These are phyloP conservation scores for Rhamphomyia laevipes DNA, from an alignment of 2,888 invertebrate species.

Conservation along the genomic window DNA sequence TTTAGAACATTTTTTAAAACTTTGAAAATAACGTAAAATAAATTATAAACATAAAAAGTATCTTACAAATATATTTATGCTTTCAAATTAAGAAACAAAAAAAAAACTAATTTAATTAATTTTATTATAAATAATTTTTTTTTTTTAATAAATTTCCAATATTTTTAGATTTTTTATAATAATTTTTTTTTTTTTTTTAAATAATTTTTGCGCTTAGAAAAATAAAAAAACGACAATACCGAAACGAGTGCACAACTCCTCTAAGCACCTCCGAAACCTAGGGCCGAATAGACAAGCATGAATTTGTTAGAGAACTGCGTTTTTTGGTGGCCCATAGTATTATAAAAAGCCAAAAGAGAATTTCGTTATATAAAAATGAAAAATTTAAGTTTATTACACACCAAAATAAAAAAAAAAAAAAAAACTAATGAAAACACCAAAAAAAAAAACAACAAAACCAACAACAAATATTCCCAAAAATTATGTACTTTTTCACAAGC, in stretches of 20 bases:
- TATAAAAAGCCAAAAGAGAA: conserved; percentile 16
- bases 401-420: too few relatives aligned
- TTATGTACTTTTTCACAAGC: conserved; percentile 3
- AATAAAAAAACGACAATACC: conserved; percentile 24
- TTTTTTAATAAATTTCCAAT: conserved; percentile 2
- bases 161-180: conserved; percentile 8
- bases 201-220: conserved; percentile 14
- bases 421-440: too few relatives aligned
- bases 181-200: conserved; percentile 14
- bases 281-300: conserved; percentile 39
- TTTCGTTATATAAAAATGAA: conserved; percentile 10
- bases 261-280: conserved; percentile 40
- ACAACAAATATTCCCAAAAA: too few relatives aligned
- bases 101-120: too few relatives aligned
- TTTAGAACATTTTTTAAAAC: too few relatives aligned
- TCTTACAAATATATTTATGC: too few relatives aligned
- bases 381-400: conserved; percentile 3
- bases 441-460: conserved; percentile 1
- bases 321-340: conserved; percentile 21
- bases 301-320: conserved; percentile 36
- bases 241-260: conserved; percentile 35
- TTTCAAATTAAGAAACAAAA: too few relatives aligned
- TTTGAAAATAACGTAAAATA: too few relatives aligned
- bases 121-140: background rate
- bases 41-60: too few relatives aligned